These are phyloP conservation scores for Coptotermes formosanus DNA, from an alignment of 1,140 invertebrate species.

Conservation along the genomic window DNA sequence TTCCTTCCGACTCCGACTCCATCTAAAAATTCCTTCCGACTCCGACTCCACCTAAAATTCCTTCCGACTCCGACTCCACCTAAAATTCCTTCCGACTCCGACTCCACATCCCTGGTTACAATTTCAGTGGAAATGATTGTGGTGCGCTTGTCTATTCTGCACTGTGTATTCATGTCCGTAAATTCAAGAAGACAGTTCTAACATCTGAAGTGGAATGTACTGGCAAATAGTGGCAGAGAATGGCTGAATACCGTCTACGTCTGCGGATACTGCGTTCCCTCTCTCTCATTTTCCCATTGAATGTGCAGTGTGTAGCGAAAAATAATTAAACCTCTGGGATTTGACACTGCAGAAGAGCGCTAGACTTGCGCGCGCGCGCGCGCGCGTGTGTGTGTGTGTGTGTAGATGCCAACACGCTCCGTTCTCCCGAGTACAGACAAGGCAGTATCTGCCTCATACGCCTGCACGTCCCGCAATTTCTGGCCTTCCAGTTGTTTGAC, in stretches of 20 bases:
- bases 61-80: too few species aligned
- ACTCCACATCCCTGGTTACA: too few species aligned
- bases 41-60: too few species aligned
- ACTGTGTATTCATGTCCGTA: too few species aligned
- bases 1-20: too few species aligned
- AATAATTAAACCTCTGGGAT: conserved; percentile 2
- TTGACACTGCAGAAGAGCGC: neutral
- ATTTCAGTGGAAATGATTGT: too few species aligned
- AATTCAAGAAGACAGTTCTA: neutral
- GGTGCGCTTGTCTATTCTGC: too few species aligned
- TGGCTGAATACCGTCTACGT: neutral
- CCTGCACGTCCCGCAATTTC: neutral
- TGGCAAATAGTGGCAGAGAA: neutral
- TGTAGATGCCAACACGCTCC: neutral
- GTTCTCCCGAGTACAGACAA: neutral
- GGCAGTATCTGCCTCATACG: neutral
- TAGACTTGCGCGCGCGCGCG: too few species aligned
- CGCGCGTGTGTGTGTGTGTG: too few species aligned
- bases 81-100: too few species aligned
- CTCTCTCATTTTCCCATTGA: neutral
- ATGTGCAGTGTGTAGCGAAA: neutral
- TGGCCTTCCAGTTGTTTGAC: neutral
- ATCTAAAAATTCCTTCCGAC: too few species aligned
- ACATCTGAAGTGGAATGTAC: neutral
- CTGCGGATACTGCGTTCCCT: neutral